These are phyloP conservation scores for Endotricha flammealis DNA, from an alignment of 2,888 invertebrate genomes.

Conservation along the genomic window DNA sequence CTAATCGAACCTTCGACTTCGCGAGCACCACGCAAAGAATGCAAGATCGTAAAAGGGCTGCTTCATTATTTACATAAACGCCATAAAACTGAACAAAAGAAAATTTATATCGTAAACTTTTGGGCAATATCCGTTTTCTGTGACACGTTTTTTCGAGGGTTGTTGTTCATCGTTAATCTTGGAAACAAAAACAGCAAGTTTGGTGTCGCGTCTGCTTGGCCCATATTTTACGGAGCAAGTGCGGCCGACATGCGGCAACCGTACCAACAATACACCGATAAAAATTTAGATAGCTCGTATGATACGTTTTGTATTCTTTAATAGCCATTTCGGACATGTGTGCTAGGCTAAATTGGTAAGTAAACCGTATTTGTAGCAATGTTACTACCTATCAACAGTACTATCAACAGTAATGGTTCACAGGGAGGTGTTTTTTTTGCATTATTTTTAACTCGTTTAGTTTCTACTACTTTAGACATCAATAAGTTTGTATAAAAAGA, in stretches of 20 bases:
- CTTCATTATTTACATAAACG: conserved; percentile 60
- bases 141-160: conserved; percentile 70
- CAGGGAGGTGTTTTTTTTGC: no score
- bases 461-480: no score
- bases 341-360: no score
- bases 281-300: conserved; percentile 28
- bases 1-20: conserved; percentile 7
- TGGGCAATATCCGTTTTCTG: conserved; percentile 66
- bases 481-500: no score
- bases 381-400: no score
- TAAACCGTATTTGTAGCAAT: no score
- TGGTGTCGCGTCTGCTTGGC: conserved; percentile 51
- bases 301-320: no score
- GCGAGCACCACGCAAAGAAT: conserved; percentile 23
- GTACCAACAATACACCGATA: conserved; percentile 30
- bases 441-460: no score
- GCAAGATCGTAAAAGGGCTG: conserved; percentile 45
- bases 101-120: conserved; percentile 67
- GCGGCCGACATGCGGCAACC: conserved; percentile 59
- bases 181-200: conserved; percentile 73
- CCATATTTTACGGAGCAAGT: conserved; percentile 67
- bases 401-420: no score
- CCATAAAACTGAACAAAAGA: conserved; percentile 56
- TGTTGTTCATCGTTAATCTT: conserved; percentile 75
- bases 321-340: no score